These are phyloP conservation scores for Centrocercus urophasianus DNA, from an alignment of 2,113 vertebrate species.

Conservation along the genomic window DNA sequence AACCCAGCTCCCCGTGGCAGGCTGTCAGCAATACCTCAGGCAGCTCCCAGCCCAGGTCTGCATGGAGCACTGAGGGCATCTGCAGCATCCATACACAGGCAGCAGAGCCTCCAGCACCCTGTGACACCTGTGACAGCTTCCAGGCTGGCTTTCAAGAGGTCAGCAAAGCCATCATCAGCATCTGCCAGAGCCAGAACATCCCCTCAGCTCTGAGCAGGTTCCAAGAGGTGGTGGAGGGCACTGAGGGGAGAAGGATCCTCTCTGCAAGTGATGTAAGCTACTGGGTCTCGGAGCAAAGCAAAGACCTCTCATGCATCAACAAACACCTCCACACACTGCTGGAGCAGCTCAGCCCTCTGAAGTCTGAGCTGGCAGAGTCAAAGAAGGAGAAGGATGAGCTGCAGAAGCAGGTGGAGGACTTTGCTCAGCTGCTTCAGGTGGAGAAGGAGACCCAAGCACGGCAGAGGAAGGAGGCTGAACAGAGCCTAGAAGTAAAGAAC, in stretches of 20 bases:
- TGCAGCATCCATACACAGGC: constrained; percentile 78
- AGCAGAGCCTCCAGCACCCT: constrained; percentile 75
- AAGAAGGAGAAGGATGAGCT: constrained; percentile 75
- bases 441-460: constrained; percentile 70
- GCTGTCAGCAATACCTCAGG: neutral
- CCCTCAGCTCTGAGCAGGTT: constrained; percentile 86
- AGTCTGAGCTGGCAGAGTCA: constrained; percentile 69
- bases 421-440: constrained; percentile 64
- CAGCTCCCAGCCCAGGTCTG: neutral
- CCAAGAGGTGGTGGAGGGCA: constrained; percentile 76
- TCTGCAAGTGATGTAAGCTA: constrained; percentile 81
- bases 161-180: constrained; percentile 76
- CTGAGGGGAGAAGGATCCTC: constrained; percentile 73
- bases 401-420: constrained; percentile 63
- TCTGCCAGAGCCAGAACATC: constrained; percentile 88
- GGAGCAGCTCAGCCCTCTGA: constrained; percentile 80
- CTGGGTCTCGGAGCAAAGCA: constrained; percentile 87
- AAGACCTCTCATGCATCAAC: constrained; percentile 82
- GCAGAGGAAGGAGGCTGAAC: constrained; percentile 76
- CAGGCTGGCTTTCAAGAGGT: constrained; percentile 82
- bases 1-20: neutral
- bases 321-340: constrained; percentile 85
- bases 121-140: constrained; percentile 78
- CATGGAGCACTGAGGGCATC: neutral
- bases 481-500: constrained; percentile 65